These are phyloP conservation scores for Enteromius viviparus DNA, from an alignment of 2,797 vertebrate genomes.

Conservation along the genomic window DNA sequence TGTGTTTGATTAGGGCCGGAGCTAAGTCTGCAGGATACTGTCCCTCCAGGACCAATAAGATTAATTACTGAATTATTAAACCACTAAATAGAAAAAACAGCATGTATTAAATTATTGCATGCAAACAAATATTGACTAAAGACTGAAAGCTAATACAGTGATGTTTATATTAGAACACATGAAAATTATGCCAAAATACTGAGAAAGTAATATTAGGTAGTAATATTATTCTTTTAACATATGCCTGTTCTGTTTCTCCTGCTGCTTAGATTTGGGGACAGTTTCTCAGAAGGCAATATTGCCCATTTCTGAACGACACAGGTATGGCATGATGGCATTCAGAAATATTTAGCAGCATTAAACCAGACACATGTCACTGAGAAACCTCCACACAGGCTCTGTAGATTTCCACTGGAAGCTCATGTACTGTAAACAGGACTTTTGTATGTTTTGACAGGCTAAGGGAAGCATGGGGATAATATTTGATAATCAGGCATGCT, in stretches of 20 bases:
- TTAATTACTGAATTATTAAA: not conserved
- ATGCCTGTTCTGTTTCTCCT: constrained; percentile 1
- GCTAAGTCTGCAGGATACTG: too few relatives aligned
- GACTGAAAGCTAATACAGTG: not conserved
- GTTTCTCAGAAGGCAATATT: constrained; percentile 56
- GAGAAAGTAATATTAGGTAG: not conserved
- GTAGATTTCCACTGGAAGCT: not conserved
- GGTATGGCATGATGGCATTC: constrained; percentile 38
- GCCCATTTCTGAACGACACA: constrained; percentile 65
- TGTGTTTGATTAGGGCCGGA: too few relatives aligned
- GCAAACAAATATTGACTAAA: not conserved
- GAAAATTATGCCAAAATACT: not conserved
- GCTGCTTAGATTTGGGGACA: constrained; percentile 68
- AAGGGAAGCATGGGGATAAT: not conserved
- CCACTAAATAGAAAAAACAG: not conserved
- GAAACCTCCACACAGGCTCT: not conserved
- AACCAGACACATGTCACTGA: not conserved
- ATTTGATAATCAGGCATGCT: not conserved
- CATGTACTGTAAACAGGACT: not conserved
- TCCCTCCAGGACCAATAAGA: not conserved
- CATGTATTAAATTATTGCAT: not conserved
- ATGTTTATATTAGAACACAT: not conserved
- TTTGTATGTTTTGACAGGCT: not conserved
- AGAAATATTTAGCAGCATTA: not conserved
- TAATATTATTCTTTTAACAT: not conserved